Evolutionary conservation across 1,140 invertebrate species (phyloP).

Genomic region (Platyscapa corneri): DNA sequence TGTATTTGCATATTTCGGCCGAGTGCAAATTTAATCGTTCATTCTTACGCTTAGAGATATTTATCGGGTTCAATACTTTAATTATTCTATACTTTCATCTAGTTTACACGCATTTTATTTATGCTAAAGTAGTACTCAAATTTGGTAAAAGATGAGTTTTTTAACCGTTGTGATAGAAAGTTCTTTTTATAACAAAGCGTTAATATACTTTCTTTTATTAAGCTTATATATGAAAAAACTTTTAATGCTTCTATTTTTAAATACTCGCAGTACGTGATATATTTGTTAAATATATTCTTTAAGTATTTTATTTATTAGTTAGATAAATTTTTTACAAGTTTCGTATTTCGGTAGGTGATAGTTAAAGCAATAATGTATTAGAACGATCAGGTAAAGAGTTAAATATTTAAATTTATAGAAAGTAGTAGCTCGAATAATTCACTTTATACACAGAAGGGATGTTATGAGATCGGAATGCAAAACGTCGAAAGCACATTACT

Average conservation of each 20-base stretch:
- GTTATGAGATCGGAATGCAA: conserved; percentile 21
- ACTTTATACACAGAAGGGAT: background rate
- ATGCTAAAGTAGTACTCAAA: background rate
- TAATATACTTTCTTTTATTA: background rate
- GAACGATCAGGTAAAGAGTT: no score
- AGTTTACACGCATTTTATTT: background rate
- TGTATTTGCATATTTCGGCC: background rate
- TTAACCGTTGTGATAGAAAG: background rate
- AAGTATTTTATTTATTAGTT: no score
- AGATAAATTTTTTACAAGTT: no score
- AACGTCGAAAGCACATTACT: conserved; percentile 15
- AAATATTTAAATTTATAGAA: background rate
- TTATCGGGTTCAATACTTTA: background rate
- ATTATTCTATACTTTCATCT: background rate
- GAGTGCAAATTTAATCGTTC: background rate
- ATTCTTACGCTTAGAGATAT: background rate
- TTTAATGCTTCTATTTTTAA: background rate
- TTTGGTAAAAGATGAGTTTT: background rate
- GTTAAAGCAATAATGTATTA: background rate
- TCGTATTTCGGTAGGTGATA: background rate
- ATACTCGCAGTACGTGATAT: background rate
- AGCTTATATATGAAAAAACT: background rate
- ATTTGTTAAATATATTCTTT: background rate
- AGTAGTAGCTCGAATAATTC: background rate
- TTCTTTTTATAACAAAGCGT: no score